phyloP scores from a whole-genome alignment of 2,113 vertebrate genomes.

The Fregetta grallaria region DNA sequence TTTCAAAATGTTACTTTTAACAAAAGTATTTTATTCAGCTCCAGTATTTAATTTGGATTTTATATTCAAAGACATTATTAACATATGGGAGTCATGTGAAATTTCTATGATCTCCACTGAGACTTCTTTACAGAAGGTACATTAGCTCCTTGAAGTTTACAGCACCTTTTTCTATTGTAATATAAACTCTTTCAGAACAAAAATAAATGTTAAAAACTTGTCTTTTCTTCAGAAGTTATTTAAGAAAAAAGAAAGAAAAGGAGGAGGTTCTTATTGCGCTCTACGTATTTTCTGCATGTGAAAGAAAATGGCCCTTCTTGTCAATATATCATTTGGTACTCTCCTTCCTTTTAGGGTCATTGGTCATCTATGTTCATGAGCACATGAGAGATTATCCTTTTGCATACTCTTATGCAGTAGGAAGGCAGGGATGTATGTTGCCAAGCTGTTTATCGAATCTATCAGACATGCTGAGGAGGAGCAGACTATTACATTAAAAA shows the following conservation, averaged over 20 bases:
- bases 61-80: slow-evolving; percentile 79
- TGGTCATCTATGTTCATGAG: background rate
- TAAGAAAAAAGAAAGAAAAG: background rate
- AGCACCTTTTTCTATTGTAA: slow-evolving; percentile 38
- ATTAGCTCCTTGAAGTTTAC: slow-evolving; percentile 65
- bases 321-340: background rate
- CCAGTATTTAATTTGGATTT: slow-evolving; percentile 81
- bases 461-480: background rate
- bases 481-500: background rate
- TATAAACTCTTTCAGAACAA: slow-evolving; percentile 1
- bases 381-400: slow-evolving; percentile 15
- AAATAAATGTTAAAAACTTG: background rate
- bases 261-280: background rate
- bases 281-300: background rate
- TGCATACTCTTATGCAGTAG: background rate
- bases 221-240: background rate
- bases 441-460: background rate
- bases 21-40: slow-evolving; percentile 79
- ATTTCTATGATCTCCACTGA: slow-evolving; percentile 68
- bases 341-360: slow-evolving; percentile 18
- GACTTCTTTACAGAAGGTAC: slow-evolving; percentile 63
- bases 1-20: slow-evolving; percentile 85
- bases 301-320: background rate
- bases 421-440: background rate
- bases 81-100: slow-evolving; percentile 64